Percentiles rank a stretch among this genome's conserved stretches.
Conservation (phyloP, 1,140 invertebrate species). For the Drosophila mauritiana region DNA sequence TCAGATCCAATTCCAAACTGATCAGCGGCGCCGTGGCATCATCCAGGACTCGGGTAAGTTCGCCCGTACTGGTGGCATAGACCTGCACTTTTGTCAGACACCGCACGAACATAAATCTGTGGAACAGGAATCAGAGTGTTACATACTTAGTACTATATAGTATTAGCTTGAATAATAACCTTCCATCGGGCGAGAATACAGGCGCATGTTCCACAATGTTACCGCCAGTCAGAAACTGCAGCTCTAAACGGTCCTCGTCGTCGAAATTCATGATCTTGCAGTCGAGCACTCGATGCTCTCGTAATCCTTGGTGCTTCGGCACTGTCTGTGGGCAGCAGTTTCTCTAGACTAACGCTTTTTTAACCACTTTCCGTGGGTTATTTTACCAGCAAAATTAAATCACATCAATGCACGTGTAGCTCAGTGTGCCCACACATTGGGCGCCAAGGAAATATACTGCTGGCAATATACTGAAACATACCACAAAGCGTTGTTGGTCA, state of each 20-base stretch:
- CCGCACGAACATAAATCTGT: conserved; percentile 86
- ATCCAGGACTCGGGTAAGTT: conserved; percentile 86
- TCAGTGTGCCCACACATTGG: conserved; percentile 8
- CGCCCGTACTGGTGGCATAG: conserved; percentile 87
- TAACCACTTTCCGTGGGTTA: conserved; percentile 7
- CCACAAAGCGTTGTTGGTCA: neutral
- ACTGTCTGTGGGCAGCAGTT: neutral
- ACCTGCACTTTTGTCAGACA: conserved; percentile 86
- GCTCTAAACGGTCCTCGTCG: conserved; percentile 67
- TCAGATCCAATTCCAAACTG: conserved; percentile 85
- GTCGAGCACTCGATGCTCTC: neutral
- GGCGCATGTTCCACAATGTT: conserved; percentile 87
- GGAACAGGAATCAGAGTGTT: conserved; percentile 23
- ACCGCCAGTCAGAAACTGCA: conserved; percentile 86
- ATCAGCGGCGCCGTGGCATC: conserved; percentile 85
- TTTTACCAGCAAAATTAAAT: conserved; percentile 20
- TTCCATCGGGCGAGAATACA: conserved; percentile 87
- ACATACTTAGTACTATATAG: conserved; percentile 11
- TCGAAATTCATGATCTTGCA: conserved; percentile 65
- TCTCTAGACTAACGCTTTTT: neutral
- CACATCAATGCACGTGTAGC: conserved; percentile 45
- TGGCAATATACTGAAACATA: conserved; percentile 1
- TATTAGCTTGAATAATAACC: conserved; percentile 85
- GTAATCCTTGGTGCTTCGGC: conserved; percentile 17
- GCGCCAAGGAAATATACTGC: conserved; percentile 16